Evolutionary conservation across 2,113 vertebrate genomes (phyloP), one percentile per base, ranked within the genome.

Genomic region (Pleuronectes platessa): DNA sequence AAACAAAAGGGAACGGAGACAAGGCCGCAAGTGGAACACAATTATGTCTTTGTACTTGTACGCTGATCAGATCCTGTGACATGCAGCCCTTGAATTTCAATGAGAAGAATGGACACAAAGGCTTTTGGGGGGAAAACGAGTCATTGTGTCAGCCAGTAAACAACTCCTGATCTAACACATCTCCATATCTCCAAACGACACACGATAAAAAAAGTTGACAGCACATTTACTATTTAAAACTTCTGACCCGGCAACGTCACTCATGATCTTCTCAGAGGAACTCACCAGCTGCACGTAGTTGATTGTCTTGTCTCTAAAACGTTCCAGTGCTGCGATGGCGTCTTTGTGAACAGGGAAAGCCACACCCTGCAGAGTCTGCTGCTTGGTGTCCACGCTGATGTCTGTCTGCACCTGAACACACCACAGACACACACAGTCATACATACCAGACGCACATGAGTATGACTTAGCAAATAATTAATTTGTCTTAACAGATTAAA

Each of bases 281-380:
- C 95, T 96, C 93, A 96, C 98, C 94, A 99, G 94, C 31, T 99
- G 98, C 42, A 99, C 96, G 37, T 99, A 99, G 92, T 97, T 98
- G 71, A 98, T 81, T 85, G 93, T 94, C 87, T 94, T 96, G 70
- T 94, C 93, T 87, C 92, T 95, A 88, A 98, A 88, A 68, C 95
- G 95, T 88, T 96, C 94, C 77, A 99, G 94, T 73, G 97, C 98
- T 35, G 95, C 94, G 18, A 96, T 74, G 27, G 96, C 97, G 14
- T 97, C 96, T 86, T 86, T 86, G 85, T 97, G 95, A 81, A 99
- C 86, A 15, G 98, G 98, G 85, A 99, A 98, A 21, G 96, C 96
- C 81, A 99, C 95, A 77, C 98, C 97, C 93, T 98, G 96, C 79
- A 99, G 88, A 6, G 97, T 98, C 82, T 98, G 97, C 75, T 97